Evolutionary conservation across 2,797 vertebrate genomes (phyloP), one percentile per base, ranked within the genome.

Genomic region (Helicolenus hilgendorfi): DNA sequence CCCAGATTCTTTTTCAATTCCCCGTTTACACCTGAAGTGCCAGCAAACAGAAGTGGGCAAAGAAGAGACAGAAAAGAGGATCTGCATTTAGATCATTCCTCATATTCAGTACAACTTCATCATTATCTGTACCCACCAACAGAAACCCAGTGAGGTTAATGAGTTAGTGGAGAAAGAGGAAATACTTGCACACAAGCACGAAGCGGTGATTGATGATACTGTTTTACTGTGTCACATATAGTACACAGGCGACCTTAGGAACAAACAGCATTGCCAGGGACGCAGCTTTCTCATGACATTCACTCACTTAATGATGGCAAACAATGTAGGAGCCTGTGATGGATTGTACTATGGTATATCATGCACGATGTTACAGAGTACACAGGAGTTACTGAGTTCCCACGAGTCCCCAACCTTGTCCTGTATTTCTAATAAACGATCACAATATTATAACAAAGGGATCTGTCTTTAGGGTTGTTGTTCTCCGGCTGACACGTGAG

Each of bases 121-220:
- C 80, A 77, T 79, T 68, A 80, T 89, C 82, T 63, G 29, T 4
- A 49, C 7, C 58, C 69, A 78, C 26, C 81, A 84, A 75, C 81
- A 72, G 81, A 92, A 91, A 81, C 84, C 71, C 77, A 1, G 36
- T 10, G 56, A 79, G 88, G 95, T 97, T 97, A 97, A 97, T 97
- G 91, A 97, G 94, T 97, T 89, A 96, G 92, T 68, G 89, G 82
- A 94, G 92, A 97, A 97, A 97, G 95, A 93, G 96, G 97, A 97
- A 97, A 96, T 81, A 85, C 89, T 77, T 72, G 69, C 73, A 79
- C 83, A 79, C 80, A 64, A 81, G 90, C 81, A 67, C 79, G 89
- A 89, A 89, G 75, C 69, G 4, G 86, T 96, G 95, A 97, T 95
- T 90, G 90, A 97, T 96, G 94, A 79, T 65, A n/a, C 78, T 35